Evolutionary conservation across 1,140 invertebrate genomes (phyloP), one percentile per base, ranked within the genome.

Genomic region (Aethina tumida): DNA sequence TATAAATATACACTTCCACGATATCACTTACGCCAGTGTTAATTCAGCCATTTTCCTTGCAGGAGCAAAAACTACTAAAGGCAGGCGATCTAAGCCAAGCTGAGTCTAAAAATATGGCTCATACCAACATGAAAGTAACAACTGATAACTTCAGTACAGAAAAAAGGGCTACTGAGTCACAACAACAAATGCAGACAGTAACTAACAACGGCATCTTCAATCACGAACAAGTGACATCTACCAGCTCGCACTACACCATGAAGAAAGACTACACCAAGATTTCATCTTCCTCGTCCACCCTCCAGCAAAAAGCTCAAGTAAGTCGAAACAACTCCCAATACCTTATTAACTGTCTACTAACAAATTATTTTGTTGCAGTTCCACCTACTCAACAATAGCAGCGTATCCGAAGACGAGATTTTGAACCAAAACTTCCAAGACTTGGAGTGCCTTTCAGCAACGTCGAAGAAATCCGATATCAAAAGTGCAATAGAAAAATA

Each of bases 111-210:
- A 85, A 82, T 50, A 73, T 84, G 61, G 76, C 82, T 22, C 58
- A 60, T 25, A 67, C 65, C 10, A 80, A 77, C 44, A 79, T 88
- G 65, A 85, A 84, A 59, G 64, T 92, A 13, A 81, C 87, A 27
- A 88, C 84, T 25, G 85, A 89, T 45, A 80, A 76, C 8, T 90
- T 86, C 59, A 87, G 77, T 39, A 77, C 83, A 4, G 84, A 91
- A 64, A 84, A 89, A 64, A 81, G 82, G 54, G 81, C 84, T 1
- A 79, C 84, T 63, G 77, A 81, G 38, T 79, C 84, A 27, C 81
- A 87, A 43, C 82, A 92, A 55, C 84, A 85, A 47, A 71, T 80
- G 9, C 84, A 90, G 59, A 87, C 80, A 3, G 74, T 87, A 35
- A 85, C 81, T 0, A 75, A 80, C 7, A 75, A 76, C 33, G 83